A percentile compares a stretch with the other conserved stretches of the same genome.
phyloP scores from a whole-genome alignment of 2,888 invertebrate species.

The Trachelus stipa region DNA sequence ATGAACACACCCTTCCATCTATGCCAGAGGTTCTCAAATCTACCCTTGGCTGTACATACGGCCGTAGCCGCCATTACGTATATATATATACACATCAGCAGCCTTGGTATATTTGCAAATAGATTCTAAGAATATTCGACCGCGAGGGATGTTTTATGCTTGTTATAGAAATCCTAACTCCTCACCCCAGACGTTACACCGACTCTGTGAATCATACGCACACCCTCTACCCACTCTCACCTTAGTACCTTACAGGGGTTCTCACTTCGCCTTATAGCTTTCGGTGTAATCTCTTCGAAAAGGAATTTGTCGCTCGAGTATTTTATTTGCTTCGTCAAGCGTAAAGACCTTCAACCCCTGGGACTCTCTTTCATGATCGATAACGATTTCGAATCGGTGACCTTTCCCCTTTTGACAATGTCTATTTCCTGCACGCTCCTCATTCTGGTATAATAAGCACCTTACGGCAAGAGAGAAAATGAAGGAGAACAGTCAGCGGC shows the following conservation, averaged over 20 bases:
- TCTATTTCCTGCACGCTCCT: background rate
- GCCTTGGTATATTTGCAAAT: background rate
- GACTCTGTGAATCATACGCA: background rate
- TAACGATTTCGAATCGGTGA: background rate
- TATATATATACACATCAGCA: background rate
- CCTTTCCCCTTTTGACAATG: background rate
- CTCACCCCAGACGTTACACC: background rate
- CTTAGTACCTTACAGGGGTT: background rate
- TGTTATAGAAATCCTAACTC: background rate
- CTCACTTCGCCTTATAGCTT: background rate
- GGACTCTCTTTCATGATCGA: background rate
- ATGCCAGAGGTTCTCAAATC: conserved; percentile 1
- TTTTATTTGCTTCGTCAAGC: background rate
- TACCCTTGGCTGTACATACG: background rate
- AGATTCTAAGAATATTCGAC: background rate
- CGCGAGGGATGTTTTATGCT: background rate
- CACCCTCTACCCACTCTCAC: background rate
- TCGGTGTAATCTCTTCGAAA: background rate
- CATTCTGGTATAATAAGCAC: background rate
- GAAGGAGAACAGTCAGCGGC: background rate
- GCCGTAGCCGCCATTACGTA: background rate
- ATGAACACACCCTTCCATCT: background rate
- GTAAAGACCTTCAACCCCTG: background rate
- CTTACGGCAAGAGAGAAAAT: too few relatives aligned
- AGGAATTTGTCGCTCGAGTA: background rate